Evolutionary conservation across 2,113 vertebrate species (phyloP).

Genomic region (Cinclus mexicanus): DNA sequence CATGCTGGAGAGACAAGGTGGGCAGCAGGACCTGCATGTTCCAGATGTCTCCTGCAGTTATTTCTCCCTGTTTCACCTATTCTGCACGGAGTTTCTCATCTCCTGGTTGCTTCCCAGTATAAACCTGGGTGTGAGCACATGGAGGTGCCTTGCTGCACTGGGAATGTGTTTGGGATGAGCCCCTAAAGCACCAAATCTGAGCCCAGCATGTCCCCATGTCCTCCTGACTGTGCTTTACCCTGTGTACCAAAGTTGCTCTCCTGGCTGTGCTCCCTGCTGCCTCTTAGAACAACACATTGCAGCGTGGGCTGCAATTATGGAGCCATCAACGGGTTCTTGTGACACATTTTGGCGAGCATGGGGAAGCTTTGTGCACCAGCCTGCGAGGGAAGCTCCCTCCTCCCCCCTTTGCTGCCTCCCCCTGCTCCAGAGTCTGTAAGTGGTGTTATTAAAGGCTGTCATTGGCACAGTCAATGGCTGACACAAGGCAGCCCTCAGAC

Average conservation of each 20-base stretch:
- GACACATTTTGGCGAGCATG: neutral
- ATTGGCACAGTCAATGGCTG: conserved; percentile 47
- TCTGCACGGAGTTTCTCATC: neutral
- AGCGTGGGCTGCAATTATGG: neutral
- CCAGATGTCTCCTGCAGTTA: rapidly evolving
- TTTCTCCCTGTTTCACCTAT: neutral
- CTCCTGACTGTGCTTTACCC: rapidly evolving
- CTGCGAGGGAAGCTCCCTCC: neutral
- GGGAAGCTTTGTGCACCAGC: neutral
- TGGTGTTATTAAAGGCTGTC: conserved; percentile 48
- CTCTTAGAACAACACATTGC: neutral
- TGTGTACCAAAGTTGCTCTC: neutral
- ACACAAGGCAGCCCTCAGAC: conserved; percentile 58
- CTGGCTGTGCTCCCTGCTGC: neutral
- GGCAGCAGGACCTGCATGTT: neutral
- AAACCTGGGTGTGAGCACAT: rapidly evolving
- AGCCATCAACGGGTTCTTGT: neutral
- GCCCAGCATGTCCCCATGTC: neutral
- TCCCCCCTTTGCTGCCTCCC: neutral
- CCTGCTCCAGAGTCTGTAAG: neutral
- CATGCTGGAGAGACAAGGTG: neutral
- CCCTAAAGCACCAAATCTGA: neutral
- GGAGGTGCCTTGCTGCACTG: rapidly evolving
- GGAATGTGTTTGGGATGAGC: neutral
- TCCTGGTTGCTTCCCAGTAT: neutral